Conservation (phyloP, 2,888 invertebrate genomes). For the Boloria selene region DNA sequence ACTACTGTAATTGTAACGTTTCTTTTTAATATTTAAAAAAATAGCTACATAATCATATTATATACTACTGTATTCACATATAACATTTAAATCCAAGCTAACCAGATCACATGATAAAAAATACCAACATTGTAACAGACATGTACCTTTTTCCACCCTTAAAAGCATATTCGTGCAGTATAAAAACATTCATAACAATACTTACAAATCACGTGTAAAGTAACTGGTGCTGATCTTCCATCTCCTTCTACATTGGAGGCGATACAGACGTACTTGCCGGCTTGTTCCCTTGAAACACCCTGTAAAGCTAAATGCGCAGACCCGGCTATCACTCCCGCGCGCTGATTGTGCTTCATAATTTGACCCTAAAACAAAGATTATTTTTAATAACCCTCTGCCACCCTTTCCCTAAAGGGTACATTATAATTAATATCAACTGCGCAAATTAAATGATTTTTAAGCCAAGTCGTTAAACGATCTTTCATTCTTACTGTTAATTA, state of each 20-base stretch:
- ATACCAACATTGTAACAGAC: too few species aligned
- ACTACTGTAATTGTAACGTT: too few species aligned
- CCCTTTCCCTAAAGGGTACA: conserved; percentile 10
- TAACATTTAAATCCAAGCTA: background rate
- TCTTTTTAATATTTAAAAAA: too few species aligned
- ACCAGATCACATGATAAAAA: background rate
- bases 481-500: conserved; percentile 6
- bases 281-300: conserved; percentile 89
- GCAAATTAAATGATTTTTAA: conserved; percentile 24
- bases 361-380: conserved; percentile 84
- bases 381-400: conserved; percentile 31
- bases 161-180: background rate
- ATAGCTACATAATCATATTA: too few species aligned
- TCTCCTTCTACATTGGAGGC: conserved; percentile 96
- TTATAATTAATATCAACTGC: conserved; percentile 20
- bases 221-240: conserved; percentile 90
- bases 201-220: conserved; percentile 96
- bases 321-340: conserved; percentile 93
- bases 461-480: conserved; percentile 11
- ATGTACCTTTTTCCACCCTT: too few species aligned
- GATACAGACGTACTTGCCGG: conserved; percentile 93
- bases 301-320: conserved; percentile 91
- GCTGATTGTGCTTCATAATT: conserved; percentile 92
- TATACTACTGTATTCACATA: background rate
- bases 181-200: conserved; percentile 11